Evolutionary conservation across 35 echinoderm and acorn worm species (phyloP), one percentile per base, ranked within the genome.

Genomic region (Apostichopus parvimensis): DNA sequence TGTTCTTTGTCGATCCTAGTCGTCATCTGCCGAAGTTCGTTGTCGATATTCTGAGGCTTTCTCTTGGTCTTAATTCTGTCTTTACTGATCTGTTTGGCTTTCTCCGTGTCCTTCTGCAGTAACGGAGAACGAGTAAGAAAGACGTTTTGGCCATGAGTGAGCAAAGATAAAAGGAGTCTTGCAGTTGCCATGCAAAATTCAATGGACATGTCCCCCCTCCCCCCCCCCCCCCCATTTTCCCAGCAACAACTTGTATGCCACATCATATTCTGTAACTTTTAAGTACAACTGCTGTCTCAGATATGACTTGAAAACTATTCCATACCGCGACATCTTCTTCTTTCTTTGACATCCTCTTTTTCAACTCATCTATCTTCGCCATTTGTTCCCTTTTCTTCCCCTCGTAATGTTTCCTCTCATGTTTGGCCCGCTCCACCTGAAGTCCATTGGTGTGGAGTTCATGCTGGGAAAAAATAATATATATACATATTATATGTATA

Each of bases 1-100:
- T 94, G 90, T 58, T 97, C 95, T 59, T 93, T 92, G 10, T 94
- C 78, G n/a, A 97, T 97, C 15, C 93, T 64, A 87, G 56, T 94
- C 6, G 70, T 91, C 55, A 97, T 93, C 79, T 97, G 95, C 9
- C 92, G 56, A 21, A 97, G 94, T 75, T 97, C 95, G 77, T 91
- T 93, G 70, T 94, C 93, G 23, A 97, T 97, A 68, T 90, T 94
- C 11, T 92, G 45, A 12, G 95, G 86, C 11, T 56, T 94, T 56
- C 95, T 34, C 5, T 57, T 83, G 0, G 91, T 87, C 10, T 23
- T 28, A 1, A 94, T 90, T 78, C 93, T 77, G 68, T 97, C 91
- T 14, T 77, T 8, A 83, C 65, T 82, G n/a, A 97, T 86, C 68
- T 90, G 22, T 57, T 57, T 92, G 6, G 93, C 95, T 77, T 94